A percentile compares a stretch with the other conserved stretches of the same genome.
Conservation (phyloP, 2,888 invertebrate genomes). For the Stictocephala bisonia region DNA sequence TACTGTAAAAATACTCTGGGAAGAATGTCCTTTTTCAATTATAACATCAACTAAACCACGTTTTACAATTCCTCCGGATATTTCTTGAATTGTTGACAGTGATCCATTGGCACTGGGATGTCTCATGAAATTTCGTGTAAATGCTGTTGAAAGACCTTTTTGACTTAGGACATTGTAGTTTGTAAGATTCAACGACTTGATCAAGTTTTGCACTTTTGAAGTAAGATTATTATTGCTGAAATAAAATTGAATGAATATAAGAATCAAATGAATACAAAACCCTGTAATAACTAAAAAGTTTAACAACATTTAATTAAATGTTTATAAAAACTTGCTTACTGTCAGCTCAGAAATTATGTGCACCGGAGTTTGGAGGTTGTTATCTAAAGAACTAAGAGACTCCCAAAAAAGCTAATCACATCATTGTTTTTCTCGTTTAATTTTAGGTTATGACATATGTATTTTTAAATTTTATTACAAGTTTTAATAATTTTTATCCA, state of each 20-base stretch:
- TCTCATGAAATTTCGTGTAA: slow-evolving; percentile 73
- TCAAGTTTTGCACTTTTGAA: slow-evolving; percentile 63
- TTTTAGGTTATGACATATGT: too few species aligned
- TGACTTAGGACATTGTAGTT: slow-evolving; percentile 79
- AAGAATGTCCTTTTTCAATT: slow-evolving; percentile 68
- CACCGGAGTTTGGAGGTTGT: too few species aligned
- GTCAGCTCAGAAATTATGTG: too few species aligned
- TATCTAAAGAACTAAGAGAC: too few species aligned
- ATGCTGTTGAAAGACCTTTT: slow-evolving; percentile 79
- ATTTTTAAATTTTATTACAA: too few species aligned
- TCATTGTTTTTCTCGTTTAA: too few species aligned
- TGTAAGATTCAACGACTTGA: slow-evolving; percentile 66
- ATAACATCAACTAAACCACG: slow-evolving; percentile 80
- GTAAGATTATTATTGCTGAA: slow-evolving; percentile 65
- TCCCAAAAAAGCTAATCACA: too few species aligned
- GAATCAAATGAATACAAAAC: background rate
- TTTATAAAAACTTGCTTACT: too few species aligned
- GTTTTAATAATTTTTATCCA: too few species aligned
- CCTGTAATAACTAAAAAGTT: too few species aligned
- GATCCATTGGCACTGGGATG: slow-evolving; percentile 73
- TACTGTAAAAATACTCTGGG: slow-evolving; percentile 76
- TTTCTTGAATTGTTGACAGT: slow-evolving; percentile 79
- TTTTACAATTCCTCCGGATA: slow-evolving; percentile 79
- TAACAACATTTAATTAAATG: too few species aligned
- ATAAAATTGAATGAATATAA: slow-evolving; percentile 21